A percentile compares a stretch with the other conserved stretches of the same genome.
Conservation (phyloP, 2,888 invertebrate species). For the Apotomis betuletana region DNA sequence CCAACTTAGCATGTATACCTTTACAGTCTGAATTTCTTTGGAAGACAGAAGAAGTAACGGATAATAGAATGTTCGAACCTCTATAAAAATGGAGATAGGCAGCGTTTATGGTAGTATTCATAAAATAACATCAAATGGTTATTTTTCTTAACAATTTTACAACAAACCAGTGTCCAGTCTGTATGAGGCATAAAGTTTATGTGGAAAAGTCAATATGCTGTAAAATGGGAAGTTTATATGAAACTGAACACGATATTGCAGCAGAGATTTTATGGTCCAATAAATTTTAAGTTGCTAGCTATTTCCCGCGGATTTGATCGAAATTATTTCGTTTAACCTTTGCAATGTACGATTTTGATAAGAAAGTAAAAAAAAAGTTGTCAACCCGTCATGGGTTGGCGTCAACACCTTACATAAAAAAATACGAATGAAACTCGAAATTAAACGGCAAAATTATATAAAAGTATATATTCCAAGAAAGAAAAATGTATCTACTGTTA, state of each 20-base stretch:
- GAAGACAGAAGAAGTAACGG: neutral
- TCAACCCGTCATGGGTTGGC: too few species aligned
- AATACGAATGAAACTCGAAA: too few species aligned
- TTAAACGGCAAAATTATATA: too few species aligned
- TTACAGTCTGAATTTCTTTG: neutral
- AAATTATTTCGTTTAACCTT: too few species aligned
- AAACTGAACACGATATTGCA: neutral
- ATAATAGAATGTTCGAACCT: slow-evolving; percentile 24
- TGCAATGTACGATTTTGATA: too few species aligned
- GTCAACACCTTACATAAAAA: too few species aligned
- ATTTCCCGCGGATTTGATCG: too few species aligned
- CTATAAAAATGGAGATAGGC: slow-evolving; percentile 40
- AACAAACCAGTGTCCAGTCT: slow-evolving; percentile 21
- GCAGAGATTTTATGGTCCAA: neutral
- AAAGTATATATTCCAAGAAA: too few species aligned
- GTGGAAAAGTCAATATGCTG: slow-evolving; percentile 4
- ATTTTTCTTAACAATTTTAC: slow-evolving; percentile 37
- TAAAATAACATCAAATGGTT: slow-evolving; percentile 36
- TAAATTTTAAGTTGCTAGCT: too few species aligned
- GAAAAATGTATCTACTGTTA: too few species aligned
- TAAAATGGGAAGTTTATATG: slow-evolving; percentile 1
- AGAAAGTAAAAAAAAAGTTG: too few species aligned
- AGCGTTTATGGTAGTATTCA: slow-evolving; percentile 35
- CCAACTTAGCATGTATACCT: neutral
- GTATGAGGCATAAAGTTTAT: slow-evolving; percentile 22